Evolutionary conservation across 2,797 vertebrate genomes (phyloP).

Genomic region (Hypotaenidia okinawae): DNA sequence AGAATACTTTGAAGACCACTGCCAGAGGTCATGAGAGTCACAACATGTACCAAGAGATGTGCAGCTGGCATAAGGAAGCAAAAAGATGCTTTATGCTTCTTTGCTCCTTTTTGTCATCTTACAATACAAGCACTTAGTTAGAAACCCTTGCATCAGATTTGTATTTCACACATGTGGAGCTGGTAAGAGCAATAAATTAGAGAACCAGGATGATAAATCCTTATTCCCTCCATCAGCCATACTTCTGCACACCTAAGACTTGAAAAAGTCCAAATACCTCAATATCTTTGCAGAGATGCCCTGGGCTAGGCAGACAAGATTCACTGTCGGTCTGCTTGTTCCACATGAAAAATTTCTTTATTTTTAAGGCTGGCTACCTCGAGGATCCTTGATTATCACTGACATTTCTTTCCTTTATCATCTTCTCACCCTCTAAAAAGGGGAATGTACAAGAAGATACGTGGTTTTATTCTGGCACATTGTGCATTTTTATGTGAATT

Average conservation of each 20-base stretch:
- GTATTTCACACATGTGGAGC: background rate
- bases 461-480: background rate
- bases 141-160: background rate
- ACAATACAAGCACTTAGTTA: background rate
- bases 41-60: background rate
- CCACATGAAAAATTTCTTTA: background rate
- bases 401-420: background rate
- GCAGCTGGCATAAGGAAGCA: background rate
- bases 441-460: background rate
- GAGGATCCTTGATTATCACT: background rate
- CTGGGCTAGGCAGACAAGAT: background rate
- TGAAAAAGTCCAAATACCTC: conserved; percentile 5
- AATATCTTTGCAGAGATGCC: background rate
- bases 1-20: background rate
- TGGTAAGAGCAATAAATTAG: background rate
- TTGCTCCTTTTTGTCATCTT: background rate
- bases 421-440: background rate
- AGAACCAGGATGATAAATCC: background rate
- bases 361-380: background rate
- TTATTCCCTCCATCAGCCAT: background rate
- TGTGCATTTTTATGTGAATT: background rate
- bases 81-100: background rate
- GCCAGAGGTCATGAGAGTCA: background rate
- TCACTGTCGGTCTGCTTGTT: background rate
- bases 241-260: background rate